phyloP scores from a whole-genome alignment of 2,888 invertebrate species.

The Alviniconcha strummeri region DNA sequence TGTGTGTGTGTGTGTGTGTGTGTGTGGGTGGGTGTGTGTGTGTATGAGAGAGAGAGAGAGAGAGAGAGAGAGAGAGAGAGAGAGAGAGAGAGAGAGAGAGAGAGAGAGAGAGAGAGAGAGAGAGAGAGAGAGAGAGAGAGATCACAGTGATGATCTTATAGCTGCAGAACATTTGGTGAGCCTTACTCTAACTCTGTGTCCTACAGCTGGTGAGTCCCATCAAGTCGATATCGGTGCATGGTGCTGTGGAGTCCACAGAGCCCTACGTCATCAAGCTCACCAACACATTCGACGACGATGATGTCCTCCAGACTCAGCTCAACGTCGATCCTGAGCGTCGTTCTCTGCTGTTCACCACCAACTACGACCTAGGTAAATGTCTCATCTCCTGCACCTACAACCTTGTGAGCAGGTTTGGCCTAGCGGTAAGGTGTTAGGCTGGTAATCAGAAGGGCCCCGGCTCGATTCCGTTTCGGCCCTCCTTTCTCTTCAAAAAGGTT shows the following conservation, averaged over 20 bases:
- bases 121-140: too few species aligned
- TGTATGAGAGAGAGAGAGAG: background rate
- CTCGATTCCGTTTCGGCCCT: too few species aligned
- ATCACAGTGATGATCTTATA: too few species aligned
- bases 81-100: background rate
- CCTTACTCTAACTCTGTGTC: background rate
- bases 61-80: background rate
- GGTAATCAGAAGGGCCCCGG: too few species aligned
- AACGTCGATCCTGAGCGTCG: constrained; percentile 41
- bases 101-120: background rate
- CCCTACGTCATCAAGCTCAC: constrained; percentile 41
- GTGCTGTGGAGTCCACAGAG: constrained; percentile 31
- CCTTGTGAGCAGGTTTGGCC: too few species aligned
- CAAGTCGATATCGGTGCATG: constrained; percentile 32
- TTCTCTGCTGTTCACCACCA: constrained; percentile 39
- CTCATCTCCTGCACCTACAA: too few species aligned
- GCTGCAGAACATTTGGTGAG: too few species aligned
- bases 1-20: background rate
- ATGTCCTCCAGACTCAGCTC: constrained; percentile 41
- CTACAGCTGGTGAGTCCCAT: constrained; percentile 38
- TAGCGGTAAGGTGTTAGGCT: too few species aligned
- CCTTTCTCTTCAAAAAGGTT: too few species aligned
- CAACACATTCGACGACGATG: constrained; percentile 39
- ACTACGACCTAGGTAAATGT: constrained; percentile 46
- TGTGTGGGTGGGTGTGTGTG: too few species aligned